phyloP scores from a whole-genome alignment of 2,797 vertebrate genomes.

The Rhinogobio ventralis region DNA sequence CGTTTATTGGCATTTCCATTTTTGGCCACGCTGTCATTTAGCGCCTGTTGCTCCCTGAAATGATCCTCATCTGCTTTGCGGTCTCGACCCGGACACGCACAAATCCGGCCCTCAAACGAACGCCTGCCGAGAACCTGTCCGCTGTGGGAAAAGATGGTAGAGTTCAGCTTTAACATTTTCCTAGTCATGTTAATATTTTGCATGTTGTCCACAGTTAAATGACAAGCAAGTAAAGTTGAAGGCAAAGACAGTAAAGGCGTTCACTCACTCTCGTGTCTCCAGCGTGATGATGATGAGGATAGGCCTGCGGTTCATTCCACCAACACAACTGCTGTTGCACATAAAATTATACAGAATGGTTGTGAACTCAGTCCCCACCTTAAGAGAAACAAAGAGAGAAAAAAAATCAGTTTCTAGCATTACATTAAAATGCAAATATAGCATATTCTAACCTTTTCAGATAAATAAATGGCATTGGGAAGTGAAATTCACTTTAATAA shows the following conservation, averaged over 20 bases:
- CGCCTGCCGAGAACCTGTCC: slow-evolving; percentile 95
- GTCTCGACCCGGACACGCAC: slow-evolving; percentile 95
- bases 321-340: slow-evolving; percentile 99
- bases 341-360: slow-evolving; percentile 99
- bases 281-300: slow-evolving; percentile 98
- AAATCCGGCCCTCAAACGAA: slow-evolving; percentile 97
- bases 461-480: neutral
- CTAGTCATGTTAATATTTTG: neutral
- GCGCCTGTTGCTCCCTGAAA: slow-evolving; percentile 92
- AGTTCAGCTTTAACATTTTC: neutral
- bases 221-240: neutral
- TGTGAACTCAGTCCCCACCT: slow-evolving; percentile 98
- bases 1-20: slow-evolving; percentile 89
- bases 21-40: slow-evolving; percentile 89
- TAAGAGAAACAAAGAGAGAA: slow-evolving; percentile 44
- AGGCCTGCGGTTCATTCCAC: slow-evolving; percentile 97
- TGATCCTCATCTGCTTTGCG: slow-evolving; percentile 97
- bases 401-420: neutral
- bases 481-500: slow-evolving; percentile 6
- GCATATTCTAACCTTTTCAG: neutral
- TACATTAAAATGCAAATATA: neutral
- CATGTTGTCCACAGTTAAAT: neutral
- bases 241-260: neutral
- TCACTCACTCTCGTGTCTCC: slow-evolving; percentile 94
- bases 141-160: slow-evolving; percentile 69